Base-by-base conservation (phyloP, 1,140 invertebrate species). In the Lethrus apterus region DNA sequence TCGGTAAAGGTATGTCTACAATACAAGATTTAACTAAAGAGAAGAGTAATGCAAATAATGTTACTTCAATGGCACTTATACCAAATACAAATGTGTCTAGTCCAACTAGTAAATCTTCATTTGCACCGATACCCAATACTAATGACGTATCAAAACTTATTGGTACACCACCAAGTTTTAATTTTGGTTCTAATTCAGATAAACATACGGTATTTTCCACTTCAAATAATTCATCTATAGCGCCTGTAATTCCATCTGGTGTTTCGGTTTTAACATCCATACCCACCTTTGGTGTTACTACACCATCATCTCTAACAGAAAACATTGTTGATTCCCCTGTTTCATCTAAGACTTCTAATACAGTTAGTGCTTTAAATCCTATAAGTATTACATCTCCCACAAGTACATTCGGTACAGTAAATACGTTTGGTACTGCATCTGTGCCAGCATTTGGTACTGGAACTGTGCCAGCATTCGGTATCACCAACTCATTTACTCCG, bases 381-480 rank as follows among this genome's bases (percentile, higher is more conserved):
- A n/a, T n/a, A n/a, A n/a, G n/a, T n/a, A n/a, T n/a, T n/a, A n/a
- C 32, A 14, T 10, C 7, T 14, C 8, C 14, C 32, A 34, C 8
- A 14, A 34, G 32, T 34, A 5, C 14, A 14, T 34, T 34, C 32
- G 8, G 8, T 14, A 7, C 10, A 20, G 11, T 14, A n/a, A 3
- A 13, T 10, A 5, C 18, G 2, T 21, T 40, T 40, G 19, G 19
- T n/a, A 24, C 19, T 40, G 36, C 10, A 24, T 13, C 8, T 8
- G 5, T 20, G 2, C 21, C 21, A 13, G 26, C 23, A 14, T 42
- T 42, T 42, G 40, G 40, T 29, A 26, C 13, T 15, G 23, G 11
- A 36, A 19, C 10, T 23, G 18, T 5, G 14, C 19, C 35, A n/a
- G 35, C 18, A 21, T 38, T 38, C 24, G 35, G 35, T 38, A 13